These are phyloP conservation scores for Xyrichtys novacula DNA, from an alignment of 2,797 vertebrate genomes.

Conservation along the genomic window DNA sequence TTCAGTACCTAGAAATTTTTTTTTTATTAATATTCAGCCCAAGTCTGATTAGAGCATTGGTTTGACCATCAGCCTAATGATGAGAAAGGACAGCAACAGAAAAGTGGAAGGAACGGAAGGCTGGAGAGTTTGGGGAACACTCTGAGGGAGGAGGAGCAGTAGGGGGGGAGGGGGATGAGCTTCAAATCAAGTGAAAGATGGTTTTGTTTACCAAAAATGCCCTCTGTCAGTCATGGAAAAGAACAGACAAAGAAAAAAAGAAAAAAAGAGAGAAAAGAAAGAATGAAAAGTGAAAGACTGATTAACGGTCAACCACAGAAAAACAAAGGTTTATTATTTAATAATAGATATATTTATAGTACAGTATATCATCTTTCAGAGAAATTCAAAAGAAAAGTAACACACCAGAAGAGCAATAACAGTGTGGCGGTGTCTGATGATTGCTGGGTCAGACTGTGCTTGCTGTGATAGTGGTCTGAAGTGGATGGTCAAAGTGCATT, in stretches of 20 bases:
- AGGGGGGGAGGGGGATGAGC: conserved; percentile 49
- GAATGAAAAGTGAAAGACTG: conserved; percentile 83
- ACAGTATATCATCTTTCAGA: conserved; percentile 40
- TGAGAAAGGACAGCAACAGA: conserved; percentile 79
- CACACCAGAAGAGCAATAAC: conserved; percentile 51
- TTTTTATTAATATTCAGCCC: conserved; percentile 52
- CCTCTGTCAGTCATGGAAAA: conserved; percentile 90
- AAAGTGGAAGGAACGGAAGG: conserved; percentile 67
- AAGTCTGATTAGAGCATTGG: conserved; percentile 77
- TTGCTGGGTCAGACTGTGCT: conserved; percentile 8
- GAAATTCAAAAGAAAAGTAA: conserved; percentile 32
- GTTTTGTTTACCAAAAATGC: conserved; percentile 90
- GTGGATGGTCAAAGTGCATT: background rate
- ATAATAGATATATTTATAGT: conserved; percentile 33
- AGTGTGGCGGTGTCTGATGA: conserved; percentile 36
- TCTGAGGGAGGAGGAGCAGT: conserved; percentile 33
- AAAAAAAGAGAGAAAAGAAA: conserved; percentile 80
- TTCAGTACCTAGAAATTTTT: conserved; percentile 3
- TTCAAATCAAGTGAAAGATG: conserved; percentile 83
- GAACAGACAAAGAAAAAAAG: conserved; percentile 81
- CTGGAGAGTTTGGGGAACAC: conserved; percentile 45
- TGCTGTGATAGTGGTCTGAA: conserved; percentile 1
- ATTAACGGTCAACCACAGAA: conserved; percentile 78
- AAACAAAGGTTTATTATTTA: conserved; percentile 55
- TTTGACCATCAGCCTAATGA: conserved; percentile 79